Evolutionary conservation across 2,113 vertebrate genomes (phyloP).

Genomic region (Neolamprologus caudopunctatus): DNA sequence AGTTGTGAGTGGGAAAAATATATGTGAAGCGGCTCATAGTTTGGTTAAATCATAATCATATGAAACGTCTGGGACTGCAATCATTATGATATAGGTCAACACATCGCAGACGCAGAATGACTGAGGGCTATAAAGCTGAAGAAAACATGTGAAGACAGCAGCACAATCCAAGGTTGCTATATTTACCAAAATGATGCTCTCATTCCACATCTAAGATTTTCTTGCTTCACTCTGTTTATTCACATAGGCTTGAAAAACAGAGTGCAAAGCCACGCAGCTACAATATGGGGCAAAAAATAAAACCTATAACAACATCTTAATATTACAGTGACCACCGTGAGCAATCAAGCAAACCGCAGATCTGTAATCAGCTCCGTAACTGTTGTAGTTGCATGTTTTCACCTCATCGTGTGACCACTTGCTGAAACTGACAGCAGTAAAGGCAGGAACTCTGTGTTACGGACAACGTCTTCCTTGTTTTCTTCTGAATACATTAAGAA

Average conservation of each 20-base stretch:
- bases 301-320: neutral
- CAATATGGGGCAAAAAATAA: neutral
- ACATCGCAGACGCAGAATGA: neutral
- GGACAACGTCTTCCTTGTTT: neutral
- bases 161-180: neutral
- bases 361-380: neutral
- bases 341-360: neutral
- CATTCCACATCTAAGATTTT: neutral
- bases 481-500: neutral
- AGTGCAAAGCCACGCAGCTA: neutral
- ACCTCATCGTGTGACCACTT: conserved; percentile 1
- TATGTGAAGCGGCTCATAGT: neutral
- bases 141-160: neutral
- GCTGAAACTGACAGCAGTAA: neutral
- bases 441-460: neutral
- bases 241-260: neutral
- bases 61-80: neutral
- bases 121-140: neutral
- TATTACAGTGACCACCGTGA: neutral
- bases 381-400: neutral
- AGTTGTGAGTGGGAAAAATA: neutral
- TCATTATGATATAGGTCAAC: neutral
- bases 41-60: neutral
- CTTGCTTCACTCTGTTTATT: neutral
- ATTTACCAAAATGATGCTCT: neutral